A percentile compares a stretch with the other conserved stretches of the same genome.
Conservation (phyloP, 2,113 vertebrate genomes). For the Anarrhichthys ocellatus region DNA sequence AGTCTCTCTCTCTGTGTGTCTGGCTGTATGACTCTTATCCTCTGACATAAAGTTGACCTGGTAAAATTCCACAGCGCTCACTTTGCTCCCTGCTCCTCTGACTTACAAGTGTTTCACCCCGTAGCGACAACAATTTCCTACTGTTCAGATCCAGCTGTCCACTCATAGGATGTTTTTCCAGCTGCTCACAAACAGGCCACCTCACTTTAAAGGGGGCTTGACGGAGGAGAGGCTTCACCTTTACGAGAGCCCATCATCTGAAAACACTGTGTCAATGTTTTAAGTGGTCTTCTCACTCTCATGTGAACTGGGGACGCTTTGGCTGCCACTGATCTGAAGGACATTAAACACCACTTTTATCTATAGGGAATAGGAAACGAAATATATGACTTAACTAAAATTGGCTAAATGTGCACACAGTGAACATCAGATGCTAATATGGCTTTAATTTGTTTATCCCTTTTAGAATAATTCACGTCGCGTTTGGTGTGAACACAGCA, state of each 20-base stretch:
- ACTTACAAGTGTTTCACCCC: constrained; percentile 57
- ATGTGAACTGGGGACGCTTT: neutral
- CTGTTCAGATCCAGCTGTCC: constrained; percentile 72
- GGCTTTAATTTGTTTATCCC: neutral
- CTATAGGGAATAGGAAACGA: constrained; percentile 1
- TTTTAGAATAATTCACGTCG: too few species aligned
- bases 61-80: constrained; percentile 78
- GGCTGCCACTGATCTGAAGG: constrained; percentile 17
- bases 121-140: constrained; percentile 72
- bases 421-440: constrained; percentile 5
- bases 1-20: constrained; percentile 27
- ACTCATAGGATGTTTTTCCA: constrained; percentile 77
- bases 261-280: constrained; percentile 53
- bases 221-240: constrained; percentile 26
- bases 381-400: neutral
- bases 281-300: constrained; percentile 7
- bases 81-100: constrained; percentile 38
- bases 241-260: constrained; percentile 31
- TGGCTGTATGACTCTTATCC: constrained; percentile 34
- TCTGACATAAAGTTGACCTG: constrained; percentile 71
- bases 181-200: constrained; percentile 76
- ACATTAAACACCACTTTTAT: constrained; percentile 28
- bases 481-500: too few species aligned
- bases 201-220: constrained; percentile 58
- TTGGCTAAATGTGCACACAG: constrained; percentile 6